A percentile compares a stretch with the other conserved stretches of the same genome.
Evolutionary conservation across 2,113 vertebrate genomes (phyloP).

Genomic region (Sphaerodactylus townsendi): DNA sequence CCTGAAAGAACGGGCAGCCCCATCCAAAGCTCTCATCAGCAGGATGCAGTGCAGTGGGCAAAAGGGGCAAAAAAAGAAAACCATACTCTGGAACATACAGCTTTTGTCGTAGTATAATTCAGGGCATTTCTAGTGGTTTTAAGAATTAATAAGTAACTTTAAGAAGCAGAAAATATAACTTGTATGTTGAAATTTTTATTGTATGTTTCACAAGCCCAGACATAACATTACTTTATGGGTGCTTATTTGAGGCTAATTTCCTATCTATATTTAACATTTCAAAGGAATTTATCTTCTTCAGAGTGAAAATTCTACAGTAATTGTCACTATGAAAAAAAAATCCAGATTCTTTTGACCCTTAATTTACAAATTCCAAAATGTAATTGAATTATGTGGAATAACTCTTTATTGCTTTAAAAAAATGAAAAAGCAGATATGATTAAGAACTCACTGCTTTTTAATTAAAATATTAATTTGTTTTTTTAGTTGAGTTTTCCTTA

Average conservation of each 20-base stretch:
- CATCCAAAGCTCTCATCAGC: too few relatives aligned
- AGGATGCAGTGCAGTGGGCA: too few relatives aligned
- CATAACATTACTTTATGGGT: constrained; percentile 30
- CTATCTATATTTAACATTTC: constrained; percentile 9
- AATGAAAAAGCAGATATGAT: constrained; percentile 36
- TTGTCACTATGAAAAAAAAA: constrained; percentile 16
- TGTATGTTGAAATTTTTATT: neutral
- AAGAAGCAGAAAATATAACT: neutral
- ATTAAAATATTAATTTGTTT: constrained; percentile 65
- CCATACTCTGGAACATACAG: too few relatives aligned
- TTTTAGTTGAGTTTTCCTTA: constrained; percentile 63
- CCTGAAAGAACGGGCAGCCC: too few relatives aligned
- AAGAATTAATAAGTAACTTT: neutral
- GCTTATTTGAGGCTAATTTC: constrained; percentile 14
- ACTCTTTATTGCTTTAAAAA: constrained; percentile 31
- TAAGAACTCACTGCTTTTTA: constrained; percentile 54
- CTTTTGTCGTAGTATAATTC: too few relatives aligned
- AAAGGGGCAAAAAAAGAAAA: too few relatives aligned
- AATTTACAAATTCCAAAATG: constrained; percentile 17
- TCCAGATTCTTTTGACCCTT: constrained; percentile 33
- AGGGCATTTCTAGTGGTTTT: neutral
- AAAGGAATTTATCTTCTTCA: constrained; percentile 32
- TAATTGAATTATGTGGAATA: constrained; percentile 29
- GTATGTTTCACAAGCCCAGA: neutral
- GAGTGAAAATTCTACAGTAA: constrained; percentile 17